Evolutionary conservation across 2,113 vertebrate genomes (phyloP), one percentile per base, ranked within the genome.

Genomic region (Etheostoma cragini): DNA sequence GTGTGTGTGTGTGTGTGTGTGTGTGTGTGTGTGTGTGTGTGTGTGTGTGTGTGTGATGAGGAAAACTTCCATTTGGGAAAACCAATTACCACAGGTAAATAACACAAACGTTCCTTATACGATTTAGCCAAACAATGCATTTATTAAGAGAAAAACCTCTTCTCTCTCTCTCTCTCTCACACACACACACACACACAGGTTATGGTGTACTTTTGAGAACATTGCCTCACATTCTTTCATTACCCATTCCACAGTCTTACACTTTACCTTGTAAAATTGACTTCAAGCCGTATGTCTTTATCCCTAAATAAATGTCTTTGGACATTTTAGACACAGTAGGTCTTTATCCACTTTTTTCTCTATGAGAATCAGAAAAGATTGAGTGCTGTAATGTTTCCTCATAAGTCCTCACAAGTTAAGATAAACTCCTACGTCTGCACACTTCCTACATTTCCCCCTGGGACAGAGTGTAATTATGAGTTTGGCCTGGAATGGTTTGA

Each of bases 31-130:
- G 17, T 50, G 19, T 60, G 33, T 73, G 52, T 69, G 56, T 69
- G 60, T 60, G 49, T 71, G 50, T 73, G 50, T 74, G 38, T 58
- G 68, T 49, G 57, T 73, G 65, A 84, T 84, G 62, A 82, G 60
- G 24, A 38, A 81, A 84, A 80, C 61, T 80, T 76, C 82, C 78
- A 84, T 89, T 90, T 87, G 70, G 87, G 87, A 84, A 89, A 92
- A 86, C 81, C 90, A 88, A 92, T 89, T 92, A 89, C 81, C 49
- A 69, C 79, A 85, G 85, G 87, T 90, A 92, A 90, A 90, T 86
- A 89, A 90, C 74, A 84, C 78, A 86, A 81, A 76, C 78, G 70
- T n/a, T 76, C 26, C 5, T 61, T 76, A 66, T 63, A 17, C 76
- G 80, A 86, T 84, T 84, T 58, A 64, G 35, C 58, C 78, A 78